These are phyloP conservation scores for Watsonalla cultraria DNA, from an alignment of 2,888 invertebrate species.

Conservation along the genomic window DNA sequence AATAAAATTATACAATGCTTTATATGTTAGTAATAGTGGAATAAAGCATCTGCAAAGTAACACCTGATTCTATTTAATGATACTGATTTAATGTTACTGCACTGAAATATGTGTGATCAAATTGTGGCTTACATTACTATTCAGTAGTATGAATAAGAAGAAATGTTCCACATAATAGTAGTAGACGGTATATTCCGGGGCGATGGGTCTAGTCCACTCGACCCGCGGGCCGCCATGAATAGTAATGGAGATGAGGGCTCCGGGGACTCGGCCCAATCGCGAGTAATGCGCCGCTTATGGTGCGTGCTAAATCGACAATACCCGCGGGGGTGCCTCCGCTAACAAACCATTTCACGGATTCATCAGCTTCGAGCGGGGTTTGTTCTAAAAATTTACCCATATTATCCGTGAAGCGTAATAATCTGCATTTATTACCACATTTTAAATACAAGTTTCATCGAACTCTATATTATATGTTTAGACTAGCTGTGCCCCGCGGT, in stretches of 20 bases:
- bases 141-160: constrained; percentile 38
- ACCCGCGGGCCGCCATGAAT: constrained; percentile 63
- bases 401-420: constrained; percentile 35
- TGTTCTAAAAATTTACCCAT: constrained; percentile 44
- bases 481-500: no score
- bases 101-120: constrained; percentile 8
- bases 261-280: constrained; percentile 43
- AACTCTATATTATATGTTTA: not conserved
- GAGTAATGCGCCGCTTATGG: constrained; percentile 66
- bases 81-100: no score
- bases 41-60: no score
- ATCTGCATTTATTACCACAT: constrained; percentile 8
- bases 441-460: constrained; percentile 7
- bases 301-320: constrained; percentile 75
- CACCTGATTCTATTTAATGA: no score
- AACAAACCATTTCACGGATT: constrained; percentile 59
- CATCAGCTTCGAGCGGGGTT: constrained; percentile 48
- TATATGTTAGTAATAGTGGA: no score
- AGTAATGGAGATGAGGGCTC: constrained; percentile 64
- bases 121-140: constrained; percentile 31
- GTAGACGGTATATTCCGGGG: constrained; percentile 31
- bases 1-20: no score
- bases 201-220: constrained; percentile 41
- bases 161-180: constrained; percentile 47
- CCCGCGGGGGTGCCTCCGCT: constrained; percentile 50